phyloP scores from a whole-genome alignment of 2,888 invertebrate genomes.

The Coronaproctus castanopsis region DNA sequence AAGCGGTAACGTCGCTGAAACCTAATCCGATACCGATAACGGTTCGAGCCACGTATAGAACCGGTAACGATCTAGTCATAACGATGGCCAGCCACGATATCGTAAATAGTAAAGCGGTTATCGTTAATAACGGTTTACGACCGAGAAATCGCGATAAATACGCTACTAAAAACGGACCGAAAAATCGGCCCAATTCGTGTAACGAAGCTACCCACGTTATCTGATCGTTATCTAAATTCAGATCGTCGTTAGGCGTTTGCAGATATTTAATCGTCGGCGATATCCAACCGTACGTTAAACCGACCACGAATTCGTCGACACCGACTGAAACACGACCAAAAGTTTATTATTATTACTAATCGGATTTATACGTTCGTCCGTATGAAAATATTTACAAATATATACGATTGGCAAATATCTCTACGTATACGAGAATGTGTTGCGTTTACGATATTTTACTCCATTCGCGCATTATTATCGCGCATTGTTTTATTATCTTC shows the following conservation, averaged over 20 bases:
- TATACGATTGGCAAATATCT: no score
- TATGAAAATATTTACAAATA: no score
- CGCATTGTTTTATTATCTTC: no score
- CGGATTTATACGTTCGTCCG: no score
- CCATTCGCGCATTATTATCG: no score
- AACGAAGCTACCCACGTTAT: constrained; percentile 8
- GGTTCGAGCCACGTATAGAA: constrained; percentile 16
- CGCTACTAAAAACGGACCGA: constrained; percentile 2
- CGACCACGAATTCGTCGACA: constrained; percentile 4
- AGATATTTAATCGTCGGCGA: constrained; percentile 3
- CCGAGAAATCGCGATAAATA: constrained; percentile 1
- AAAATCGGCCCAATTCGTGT: constrained; percentile 5
- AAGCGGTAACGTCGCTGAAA: constrained; percentile 17
- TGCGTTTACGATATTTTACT: no score
- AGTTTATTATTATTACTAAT: no score
- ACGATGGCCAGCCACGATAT: constrained; percentile 2
- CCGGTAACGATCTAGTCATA: neutral
- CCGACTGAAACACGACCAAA: constrained; percentile 3
- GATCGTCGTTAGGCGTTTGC: neutral
- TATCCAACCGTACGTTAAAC: constrained; percentile 7
- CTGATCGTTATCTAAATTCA: constrained; percentile 1
- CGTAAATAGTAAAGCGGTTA: neutral
- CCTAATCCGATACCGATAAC: constrained; percentile 19
- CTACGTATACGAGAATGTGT: no score
- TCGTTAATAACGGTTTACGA: neutral